These are phyloP conservation scores for Hafferia zeledoni DNA, from an alignment of 2,797 vertebrate species.

Conservation along the genomic window DNA sequence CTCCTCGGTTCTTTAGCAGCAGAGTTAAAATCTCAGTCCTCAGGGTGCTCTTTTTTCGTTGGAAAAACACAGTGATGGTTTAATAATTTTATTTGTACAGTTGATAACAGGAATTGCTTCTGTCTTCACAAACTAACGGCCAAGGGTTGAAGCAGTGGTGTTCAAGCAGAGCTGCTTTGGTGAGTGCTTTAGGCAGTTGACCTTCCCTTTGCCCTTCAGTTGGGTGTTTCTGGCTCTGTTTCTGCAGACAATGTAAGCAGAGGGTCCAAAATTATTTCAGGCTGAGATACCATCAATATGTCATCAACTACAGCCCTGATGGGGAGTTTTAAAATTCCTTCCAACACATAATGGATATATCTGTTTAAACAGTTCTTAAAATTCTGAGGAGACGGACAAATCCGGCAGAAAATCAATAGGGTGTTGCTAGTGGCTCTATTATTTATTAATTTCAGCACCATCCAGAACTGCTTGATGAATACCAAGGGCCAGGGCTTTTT, in stretches of 20 bases:
- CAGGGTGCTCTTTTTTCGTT: not conserved
- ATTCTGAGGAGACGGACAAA: constrained; percentile 59
- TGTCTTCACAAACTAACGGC: constrained; percentile 28
- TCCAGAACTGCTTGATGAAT: constrained; percentile 2
- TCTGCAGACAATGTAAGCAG: not conserved
- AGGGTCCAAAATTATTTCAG: constrained; percentile 50
- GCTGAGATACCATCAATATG: constrained; percentile 57
- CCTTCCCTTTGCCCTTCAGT: constrained; percentile 41
- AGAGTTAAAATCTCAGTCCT: constrained; percentile 52
- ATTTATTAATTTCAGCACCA: constrained; percentile 59
- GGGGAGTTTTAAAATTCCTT: constrained; percentile 56
- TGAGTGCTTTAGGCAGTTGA: constrained; percentile 5
- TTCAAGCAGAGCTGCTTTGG: not conserved
- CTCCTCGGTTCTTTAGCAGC: not conserved
- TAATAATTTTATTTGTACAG: constrained; percentile 64
- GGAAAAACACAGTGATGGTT: constrained; percentile 5
- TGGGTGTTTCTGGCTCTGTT: not conserved
- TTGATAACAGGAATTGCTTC: constrained; percentile 44
- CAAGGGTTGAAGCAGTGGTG: not conserved
- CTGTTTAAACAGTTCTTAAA: constrained; percentile 65
- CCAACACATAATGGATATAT: constrained; percentile 57
- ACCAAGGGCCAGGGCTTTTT: not conserved
- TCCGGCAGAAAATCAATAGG: constrained; percentile 56
- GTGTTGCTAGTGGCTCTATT: constrained; percentile 49
- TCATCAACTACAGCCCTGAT: constrained; percentile 38